A percentile compares a stretch with the other conserved stretches of the same genome.
Evolutionary conservation across 2,888 invertebrate genomes (phyloP).

Genomic region (Lacanobia wlatinum): DNA sequence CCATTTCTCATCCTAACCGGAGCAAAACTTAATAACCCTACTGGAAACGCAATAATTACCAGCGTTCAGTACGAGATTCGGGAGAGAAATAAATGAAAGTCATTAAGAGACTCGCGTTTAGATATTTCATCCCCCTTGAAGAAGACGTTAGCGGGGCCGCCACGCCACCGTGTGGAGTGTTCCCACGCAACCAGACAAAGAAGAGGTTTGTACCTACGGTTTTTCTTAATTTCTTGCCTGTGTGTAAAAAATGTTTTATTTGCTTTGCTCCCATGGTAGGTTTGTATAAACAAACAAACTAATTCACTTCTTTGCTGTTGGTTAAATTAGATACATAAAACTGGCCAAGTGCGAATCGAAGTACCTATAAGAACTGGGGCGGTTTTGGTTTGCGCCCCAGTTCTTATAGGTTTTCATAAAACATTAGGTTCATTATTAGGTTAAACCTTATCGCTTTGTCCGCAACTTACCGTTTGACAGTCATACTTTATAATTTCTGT

Average conservation of each 20-base stretch:
- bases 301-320: too few relatives aligned
- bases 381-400: too few relatives aligned
- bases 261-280: too few relatives aligned
- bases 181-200: slow-evolving; percentile 86
- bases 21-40: slow-evolving; percentile 90
- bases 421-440: too few relatives aligned
- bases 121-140: slow-evolving; percentile 90
- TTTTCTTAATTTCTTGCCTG: slow-evolving; percentile 45
- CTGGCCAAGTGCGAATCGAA: too few relatives aligned
- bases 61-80: slow-evolving; percentile 88
- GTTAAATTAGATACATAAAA: too few relatives aligned
- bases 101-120: slow-evolving; percentile 89
- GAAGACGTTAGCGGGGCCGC: slow-evolving; percentile 86
- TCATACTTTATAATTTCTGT: too few relatives aligned
- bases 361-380: too few relatives aligned
- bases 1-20: slow-evolving; percentile 89
- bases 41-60: slow-evolving; percentile 90
- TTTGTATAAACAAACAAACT: too few relatives aligned
- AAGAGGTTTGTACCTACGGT: slow-evolving; percentile 52
- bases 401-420: too few relatives aligned
- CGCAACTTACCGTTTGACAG: too few relatives aligned
- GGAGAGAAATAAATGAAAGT: slow-evolving; percentile 89
- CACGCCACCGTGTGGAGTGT: slow-evolving; percentile 77
- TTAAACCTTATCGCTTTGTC: too few relatives aligned
- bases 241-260: neutral